A percentile compares a stretch with the other conserved stretches of the same genome.
Evolutionary conservation across 2,888 invertebrate species (phyloP).

Genomic region (Campoplex nolae): DNA sequence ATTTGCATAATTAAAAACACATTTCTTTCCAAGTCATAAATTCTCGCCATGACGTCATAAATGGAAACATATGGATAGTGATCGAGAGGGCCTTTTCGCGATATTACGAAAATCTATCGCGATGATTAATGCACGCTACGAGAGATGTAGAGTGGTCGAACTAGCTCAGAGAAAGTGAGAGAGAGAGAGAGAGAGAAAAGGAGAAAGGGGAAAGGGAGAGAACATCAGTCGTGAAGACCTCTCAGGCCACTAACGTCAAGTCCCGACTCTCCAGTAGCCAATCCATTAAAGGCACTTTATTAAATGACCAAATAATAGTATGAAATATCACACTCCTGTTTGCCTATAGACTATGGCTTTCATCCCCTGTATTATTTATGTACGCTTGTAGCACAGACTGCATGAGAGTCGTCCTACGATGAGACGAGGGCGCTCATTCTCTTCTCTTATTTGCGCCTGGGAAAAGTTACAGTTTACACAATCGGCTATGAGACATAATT

Average conservation of each 20-base stretch:
- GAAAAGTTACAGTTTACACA: slow-evolving; percentile 22
- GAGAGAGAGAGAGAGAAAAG: slow-evolving; percentile 24
- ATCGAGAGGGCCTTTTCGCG: slow-evolving; percentile 29
- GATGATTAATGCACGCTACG: slow-evolving; percentile 57
- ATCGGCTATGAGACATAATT: background rate
- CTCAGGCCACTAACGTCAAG: slow-evolving; percentile 36
- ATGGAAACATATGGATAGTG: slow-evolving; percentile 8
- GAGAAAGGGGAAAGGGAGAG: slow-evolving; percentile 24
- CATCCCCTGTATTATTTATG: slow-evolving; percentile 29
- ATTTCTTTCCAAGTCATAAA: background rate
- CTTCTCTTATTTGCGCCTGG: slow-evolving; percentile 13
- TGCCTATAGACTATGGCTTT: slow-evolving; percentile 43
- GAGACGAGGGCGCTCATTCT: background rate
- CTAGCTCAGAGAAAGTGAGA: slow-evolving; percentile 12
- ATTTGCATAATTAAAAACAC: background rate
- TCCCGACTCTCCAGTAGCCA: slow-evolving; percentile 59
- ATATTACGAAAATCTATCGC: slow-evolving; percentile 55
- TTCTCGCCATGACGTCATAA: background rate
- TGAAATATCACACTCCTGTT: slow-evolving; percentile 80
- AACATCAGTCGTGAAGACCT: slow-evolving; percentile 38
- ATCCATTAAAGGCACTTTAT: slow-evolving; percentile 81
- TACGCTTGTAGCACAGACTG: background rate
- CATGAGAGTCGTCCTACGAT: slow-evolving; percentile 24
- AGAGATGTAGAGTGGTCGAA: slow-evolving; percentile 24
- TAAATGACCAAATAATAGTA: slow-evolving; percentile 78